Evolutionary conservation across 1,140 invertebrate species (phyloP).

Genomic region (Ostrea denselamellosa): DNA sequence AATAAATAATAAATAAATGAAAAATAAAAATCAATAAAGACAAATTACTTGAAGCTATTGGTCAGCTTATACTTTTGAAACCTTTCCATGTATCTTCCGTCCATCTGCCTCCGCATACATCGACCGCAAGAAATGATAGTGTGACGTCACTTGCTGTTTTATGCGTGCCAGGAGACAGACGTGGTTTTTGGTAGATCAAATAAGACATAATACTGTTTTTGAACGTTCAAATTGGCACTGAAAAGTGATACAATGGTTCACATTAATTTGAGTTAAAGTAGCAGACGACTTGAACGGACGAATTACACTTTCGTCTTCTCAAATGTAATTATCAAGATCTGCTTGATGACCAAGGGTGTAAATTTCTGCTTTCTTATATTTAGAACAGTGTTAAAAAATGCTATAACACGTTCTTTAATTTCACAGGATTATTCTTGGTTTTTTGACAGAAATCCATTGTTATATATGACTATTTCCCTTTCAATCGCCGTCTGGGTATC

Average conservation of each 20-base stretch:
- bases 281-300: not conserved
- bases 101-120: constrained; percentile 35
- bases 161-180: constrained; percentile 34
- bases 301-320: not conserved
- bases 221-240: constrained; percentile 44
- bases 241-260: constrained; percentile 25
- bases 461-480: not conserved
- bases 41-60: constrained; percentile 42
- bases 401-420: constrained; percentile 10
- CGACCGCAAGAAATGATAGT: not conserved
- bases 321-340: constrained; percentile 21
- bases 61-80: constrained; percentile 48
- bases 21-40: constrained; percentile 51
- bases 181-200: constrained; percentile 39
- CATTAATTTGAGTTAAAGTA: constrained; percentile 30
- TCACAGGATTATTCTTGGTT: constrained; percentile 1
- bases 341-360: not conserved
- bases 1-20: constrained; percentile 62
- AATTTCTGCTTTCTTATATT: not conserved
- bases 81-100: constrained; percentile 50
- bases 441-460: not conserved
- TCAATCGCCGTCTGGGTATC: not conserved
- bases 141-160: not conserved
- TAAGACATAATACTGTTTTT: constrained; percentile 44
- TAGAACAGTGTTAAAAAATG: not conserved